phyloP scores from a whole-genome alignment of 2,888 invertebrate species.

The Neoscelio sp. region DNA sequence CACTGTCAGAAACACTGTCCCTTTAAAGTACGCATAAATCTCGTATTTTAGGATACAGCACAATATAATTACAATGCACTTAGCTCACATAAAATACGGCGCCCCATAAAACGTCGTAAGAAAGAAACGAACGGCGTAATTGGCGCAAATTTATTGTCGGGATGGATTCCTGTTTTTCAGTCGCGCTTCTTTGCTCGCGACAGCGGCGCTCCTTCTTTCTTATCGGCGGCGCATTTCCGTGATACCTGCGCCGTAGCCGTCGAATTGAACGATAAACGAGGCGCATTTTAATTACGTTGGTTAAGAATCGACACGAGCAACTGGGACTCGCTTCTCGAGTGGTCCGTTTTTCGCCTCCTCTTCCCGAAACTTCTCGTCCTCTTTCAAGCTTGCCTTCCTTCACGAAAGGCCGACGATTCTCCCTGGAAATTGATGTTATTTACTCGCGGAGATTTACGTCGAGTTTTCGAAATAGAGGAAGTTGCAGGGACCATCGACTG shows the following conservation, averaged over 20 bases:
- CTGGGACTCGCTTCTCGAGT: slow-evolving; percentile 23
- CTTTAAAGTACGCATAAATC: slow-evolving; percentile 42
- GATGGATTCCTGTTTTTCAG: slow-evolving; percentile 56
- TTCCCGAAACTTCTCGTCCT: slow-evolving; percentile 24
- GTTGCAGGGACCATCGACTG: slow-evolving; percentile 36
- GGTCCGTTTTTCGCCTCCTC: slow-evolving; percentile 8
- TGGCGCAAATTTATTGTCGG: slow-evolving; percentile 58
- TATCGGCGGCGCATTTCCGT: slow-evolving; percentile 60
- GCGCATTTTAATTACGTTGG: slow-evolving; percentile 62
- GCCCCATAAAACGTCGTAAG: slow-evolving; percentile 45
- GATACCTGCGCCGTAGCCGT: slow-evolving; percentile 36
- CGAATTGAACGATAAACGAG: slow-evolving; percentile 47
- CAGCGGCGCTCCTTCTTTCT: slow-evolving; percentile 49
- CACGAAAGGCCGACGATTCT: slow-evolving; percentile 14
- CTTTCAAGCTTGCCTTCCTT: slow-evolving; percentile 3
- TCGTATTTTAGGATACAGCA: slow-evolving; percentile 44
- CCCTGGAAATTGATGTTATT: slow-evolving; percentile 60
- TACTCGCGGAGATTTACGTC: slow-evolving; percentile 45
- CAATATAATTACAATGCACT: slow-evolving; percentile 63
- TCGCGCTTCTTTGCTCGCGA: slow-evolving; percentile 43
- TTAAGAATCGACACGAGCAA: slow-evolving; percentile 55
- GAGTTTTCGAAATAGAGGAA: slow-evolving; percentile 51
- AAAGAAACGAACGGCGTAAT: slow-evolving; percentile 57
- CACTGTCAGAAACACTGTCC: slow-evolving; percentile 14
- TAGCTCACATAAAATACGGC: slow-evolving; percentile 54